Percentiles rank a stretch among this genome's conserved stretches.
Evolutionary conservation across 2,113 vertebrate genomes (phyloP).

Genomic region (Ariopsis seemanni): DNA sequence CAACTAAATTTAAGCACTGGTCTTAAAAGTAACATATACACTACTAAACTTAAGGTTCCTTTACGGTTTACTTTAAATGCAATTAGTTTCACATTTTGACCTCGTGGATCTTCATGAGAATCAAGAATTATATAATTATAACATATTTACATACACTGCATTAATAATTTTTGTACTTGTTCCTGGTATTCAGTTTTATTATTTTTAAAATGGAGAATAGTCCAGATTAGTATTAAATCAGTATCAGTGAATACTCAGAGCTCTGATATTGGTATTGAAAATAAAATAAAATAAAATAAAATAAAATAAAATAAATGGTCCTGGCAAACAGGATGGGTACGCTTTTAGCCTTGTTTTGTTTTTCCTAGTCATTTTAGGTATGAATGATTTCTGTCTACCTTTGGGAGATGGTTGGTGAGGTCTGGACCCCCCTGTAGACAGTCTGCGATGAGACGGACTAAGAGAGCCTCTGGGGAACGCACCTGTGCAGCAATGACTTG

Average conservation of each 20-base stretch:
- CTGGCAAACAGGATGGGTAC: background rate
- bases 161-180: too few relatives aligned
- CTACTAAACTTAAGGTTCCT: too few relatives aligned
- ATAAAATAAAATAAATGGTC: background rate
- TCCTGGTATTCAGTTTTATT: too few relatives aligned
- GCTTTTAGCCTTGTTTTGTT: background rate
- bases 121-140: background rate
- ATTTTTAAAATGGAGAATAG: background rate
- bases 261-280: background rate
- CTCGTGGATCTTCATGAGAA: background rate
- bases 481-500: slow-evolving; percentile 71
- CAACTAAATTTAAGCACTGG: too few relatives aligned
- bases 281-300: background rate
- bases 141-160: too few relatives aligned
- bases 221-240: background rate
- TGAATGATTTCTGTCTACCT: slow-evolving; percentile 67
- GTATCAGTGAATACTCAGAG: background rate
- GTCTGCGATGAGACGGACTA: slow-evolving; percentile 65
- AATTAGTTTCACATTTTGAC: too few relatives aligned
- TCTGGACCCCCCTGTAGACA: slow-evolving; percentile 76
- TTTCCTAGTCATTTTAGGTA: background rate
- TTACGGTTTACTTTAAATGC: too few relatives aligned
- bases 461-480: slow-evolving; percentile 64
- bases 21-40: too few relatives aligned
- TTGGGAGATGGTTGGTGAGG: slow-evolving; percentile 79